Percentiles rank a stretch among this genome's conserved stretches.
These are phyloP conservation scores for Cossypha heuglini DNA, from an alignment of 2,797 vertebrate genomes.

Conservation along the genomic window DNA sequence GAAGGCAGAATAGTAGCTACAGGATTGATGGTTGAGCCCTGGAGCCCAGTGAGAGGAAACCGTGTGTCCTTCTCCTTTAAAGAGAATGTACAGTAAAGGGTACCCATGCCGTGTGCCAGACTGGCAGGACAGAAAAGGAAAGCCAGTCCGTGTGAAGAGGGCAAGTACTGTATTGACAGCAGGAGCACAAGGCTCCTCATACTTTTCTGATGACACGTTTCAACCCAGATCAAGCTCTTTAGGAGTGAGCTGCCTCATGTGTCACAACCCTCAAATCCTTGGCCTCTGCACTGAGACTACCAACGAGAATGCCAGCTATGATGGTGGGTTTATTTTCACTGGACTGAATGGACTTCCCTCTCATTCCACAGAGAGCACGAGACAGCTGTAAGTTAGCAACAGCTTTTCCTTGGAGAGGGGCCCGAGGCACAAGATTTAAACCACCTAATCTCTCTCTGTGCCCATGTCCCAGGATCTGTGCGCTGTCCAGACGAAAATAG, in stretches of 20 bases:
- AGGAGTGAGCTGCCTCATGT: slow-evolving; percentile 64
- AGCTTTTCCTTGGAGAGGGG: slow-evolving; percentile 64
- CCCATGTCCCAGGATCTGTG: not conserved
- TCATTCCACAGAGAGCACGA: slow-evolving; percentile 67
- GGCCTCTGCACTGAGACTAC: slow-evolving; percentile 58
- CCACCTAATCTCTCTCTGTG: slow-evolving; percentile 30
- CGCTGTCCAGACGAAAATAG: not conserved
- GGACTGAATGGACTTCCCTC: slow-evolving; percentile 67
- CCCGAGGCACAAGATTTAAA: slow-evolving; percentile 61
- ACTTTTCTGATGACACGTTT: slow-evolving; percentile 67
- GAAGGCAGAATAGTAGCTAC: not conserved
- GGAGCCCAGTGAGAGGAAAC: not conserved
- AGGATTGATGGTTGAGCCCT: not conserved
- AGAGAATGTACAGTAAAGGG: slow-evolving; percentile 31
- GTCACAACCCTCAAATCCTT: slow-evolving; percentile 65
- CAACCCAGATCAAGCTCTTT: slow-evolving; percentile 59
- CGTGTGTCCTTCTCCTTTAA: slow-evolving; percentile 43
- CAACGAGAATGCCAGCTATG: slow-evolving; percentile 69
- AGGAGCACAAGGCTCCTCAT: slow-evolving; percentile 43
- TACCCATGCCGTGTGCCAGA: not conserved
- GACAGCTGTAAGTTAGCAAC: slow-evolving; percentile 67
- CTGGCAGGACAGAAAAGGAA: slow-evolving; percentile 60
- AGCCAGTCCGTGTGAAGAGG: not conserved
- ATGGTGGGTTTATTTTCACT: slow-evolving; percentile 65
- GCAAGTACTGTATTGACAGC: slow-evolving; percentile 61